Conservation (phyloP, 2,113 vertebrate genomes). For the Protobothrops flavoviridis region DNA sequence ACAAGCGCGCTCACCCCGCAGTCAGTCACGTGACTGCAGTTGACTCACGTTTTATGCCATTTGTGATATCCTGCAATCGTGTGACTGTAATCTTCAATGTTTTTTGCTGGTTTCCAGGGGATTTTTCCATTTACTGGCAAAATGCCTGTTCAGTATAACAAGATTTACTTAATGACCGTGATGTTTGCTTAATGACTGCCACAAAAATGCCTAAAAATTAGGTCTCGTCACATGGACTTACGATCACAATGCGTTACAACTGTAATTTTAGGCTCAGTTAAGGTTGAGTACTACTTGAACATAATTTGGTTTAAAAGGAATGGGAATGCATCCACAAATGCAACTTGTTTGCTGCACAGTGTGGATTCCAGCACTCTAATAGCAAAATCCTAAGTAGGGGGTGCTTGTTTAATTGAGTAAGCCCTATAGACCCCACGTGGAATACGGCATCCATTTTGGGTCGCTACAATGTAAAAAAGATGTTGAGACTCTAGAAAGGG, state of each 20-base stretch:
- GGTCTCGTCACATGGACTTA: neutral
- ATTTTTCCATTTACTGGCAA: neutral
- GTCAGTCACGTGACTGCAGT: no score
- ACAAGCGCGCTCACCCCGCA: no score
- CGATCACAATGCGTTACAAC: neutral
- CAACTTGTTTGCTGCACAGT: neutral
- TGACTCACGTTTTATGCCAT: no score
- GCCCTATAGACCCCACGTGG: neutral
- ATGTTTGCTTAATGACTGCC: no score
- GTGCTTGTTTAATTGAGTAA: neutral
- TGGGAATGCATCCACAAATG: neutral
- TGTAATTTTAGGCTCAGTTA: neutral
- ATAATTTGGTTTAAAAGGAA: neutral
- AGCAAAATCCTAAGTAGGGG: neutral
- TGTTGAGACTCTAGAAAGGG: neutral
- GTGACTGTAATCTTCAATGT: no score
- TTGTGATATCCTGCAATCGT: no score
- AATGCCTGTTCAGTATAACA: neutral
- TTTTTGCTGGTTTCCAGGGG: no score
- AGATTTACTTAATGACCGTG: neutral
- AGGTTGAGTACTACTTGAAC: neutral
- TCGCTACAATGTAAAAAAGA: rapidly evolving
- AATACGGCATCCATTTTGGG: neutral
- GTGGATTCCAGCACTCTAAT: neutral
- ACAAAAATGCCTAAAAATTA: neutral